Evolutionary conservation across 2,797 vertebrate species (phyloP), one percentile per base, ranked within the genome.

Genomic region (Acanthurus tractus): DNA sequence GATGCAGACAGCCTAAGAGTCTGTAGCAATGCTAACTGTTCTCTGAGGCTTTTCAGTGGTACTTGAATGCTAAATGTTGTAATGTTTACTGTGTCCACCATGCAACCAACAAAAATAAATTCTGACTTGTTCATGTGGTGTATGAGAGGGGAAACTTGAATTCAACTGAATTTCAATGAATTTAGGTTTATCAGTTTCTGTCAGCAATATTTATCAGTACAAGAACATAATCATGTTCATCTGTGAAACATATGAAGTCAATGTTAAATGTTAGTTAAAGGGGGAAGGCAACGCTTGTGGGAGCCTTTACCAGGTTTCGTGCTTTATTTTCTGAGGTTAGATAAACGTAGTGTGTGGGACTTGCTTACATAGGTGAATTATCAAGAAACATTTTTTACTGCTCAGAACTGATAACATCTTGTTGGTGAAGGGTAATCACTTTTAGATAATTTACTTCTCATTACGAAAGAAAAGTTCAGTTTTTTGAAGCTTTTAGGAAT

Each of bases 341-440:
- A 68, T 13, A 52, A 0, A 6, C 18, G 3, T 75, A 52, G 67
- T 40, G 12, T 70, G 3, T 67, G 20, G 55, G 40, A 84, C 25
- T 70, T 62, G 29, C 18, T 49, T 18, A 65, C 44, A 7, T 2
- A 56, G 0, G 0, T 46, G 36, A 59, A 63, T 34, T 71, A 44
- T 75, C 64, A 82, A 76, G 72, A 82, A 79, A 76, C 15, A 29
- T 15, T 14, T 48, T 38, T 8, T 44, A 50, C 58, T 38, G 25
- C 25, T 29, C 3, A 29, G 25, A 29, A 14, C 67, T 49, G 54
- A 68, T 56, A 63, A 57, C 0, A 18, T 49, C 42, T 65, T 1
- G 0, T 36, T 13, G 18, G 18, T 22, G 8, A 1, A 11, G 13
- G 22, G 12, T 22, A 15, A 15, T 2, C 0, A 42, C 3, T 56